Base-by-base conservation (phyloP, 2,888 invertebrate species). In the Melitaea athalia region DNA sequence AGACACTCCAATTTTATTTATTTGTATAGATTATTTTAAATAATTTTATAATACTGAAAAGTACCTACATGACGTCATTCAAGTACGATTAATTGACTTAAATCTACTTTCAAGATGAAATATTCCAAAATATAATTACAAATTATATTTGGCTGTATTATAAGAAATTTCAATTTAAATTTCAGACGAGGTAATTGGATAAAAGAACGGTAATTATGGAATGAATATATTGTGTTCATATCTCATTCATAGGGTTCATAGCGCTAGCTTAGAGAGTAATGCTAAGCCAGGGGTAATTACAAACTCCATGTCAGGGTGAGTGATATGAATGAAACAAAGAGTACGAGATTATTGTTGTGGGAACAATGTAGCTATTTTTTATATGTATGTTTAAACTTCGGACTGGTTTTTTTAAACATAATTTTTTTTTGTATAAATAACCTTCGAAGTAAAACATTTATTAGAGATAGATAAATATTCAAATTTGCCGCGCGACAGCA, bases 221-320 rank as follows among this genome's bases (percentile, higher is more conserved):
- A 62, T 69, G 69, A 67, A 72, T 67, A 69, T 64, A 67, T 64
- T 69, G 66, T 59, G 52, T 64, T 71, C 69, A 72, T 74, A 70
- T 69, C 62, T 68, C 69, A 71, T 72, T 69, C 68, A 74, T 74
- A 47, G 63, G 63, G 64, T 62, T 69, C 70, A 69, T 68, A 61
- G 59, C 55, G 64, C 42, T 15, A 57, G 67, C 70, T 68, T 63
- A 64, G 57, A 53, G 63, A 57, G 63, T 63, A 59, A 63, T 63
- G 61, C 62, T 69, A 62, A 69, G 63, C 67, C 66, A n/a, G 64
- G 52, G 49, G 60, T 69, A 72, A 69, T 69, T 72, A 67, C 64
- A 64, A 64, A 64, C 61, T 66, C 50, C 65, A 61, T 49, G 53
- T 49, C 15, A 15, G 38, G 45, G 6, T 33, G 33, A 17, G 53